phyloP scores from a whole-genome alignment of 2,113 vertebrate genomes.

The Petroica traversi region DNA sequence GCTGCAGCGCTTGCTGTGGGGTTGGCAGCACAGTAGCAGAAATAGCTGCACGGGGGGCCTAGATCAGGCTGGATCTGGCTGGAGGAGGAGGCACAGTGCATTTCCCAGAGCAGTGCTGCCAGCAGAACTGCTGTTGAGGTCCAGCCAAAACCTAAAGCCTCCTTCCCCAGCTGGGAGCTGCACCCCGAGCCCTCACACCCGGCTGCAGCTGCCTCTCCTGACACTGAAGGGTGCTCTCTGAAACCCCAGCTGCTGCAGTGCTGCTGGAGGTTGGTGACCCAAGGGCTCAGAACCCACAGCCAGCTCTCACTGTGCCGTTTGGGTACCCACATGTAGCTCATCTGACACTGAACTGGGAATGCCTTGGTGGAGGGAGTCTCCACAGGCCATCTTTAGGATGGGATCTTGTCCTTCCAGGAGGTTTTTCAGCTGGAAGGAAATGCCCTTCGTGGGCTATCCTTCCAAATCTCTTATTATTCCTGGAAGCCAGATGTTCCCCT shows the following conservation, averaged over 20 bases:
- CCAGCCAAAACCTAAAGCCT: constrained; percentile 1
- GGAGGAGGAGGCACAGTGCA: neutral
- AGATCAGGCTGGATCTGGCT: neutral
- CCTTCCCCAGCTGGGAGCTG: neutral
- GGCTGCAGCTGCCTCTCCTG: neutral
- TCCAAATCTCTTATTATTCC: neutral
- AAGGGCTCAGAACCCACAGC: neutral
- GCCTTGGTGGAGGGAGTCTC: neutral
- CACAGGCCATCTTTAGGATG: neutral
- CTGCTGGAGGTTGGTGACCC: neutral
- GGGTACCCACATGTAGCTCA: neutral
- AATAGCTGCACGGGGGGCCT: neutral
- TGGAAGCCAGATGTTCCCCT: neutral
- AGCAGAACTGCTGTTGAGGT: constrained; percentile 11
- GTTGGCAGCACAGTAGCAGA: constrained; percentile 24
- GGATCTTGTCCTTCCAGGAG: neutral
- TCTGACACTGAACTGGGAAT: rapidly evolving
- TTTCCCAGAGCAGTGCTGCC: constrained; percentile 7
- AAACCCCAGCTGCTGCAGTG: neutral
- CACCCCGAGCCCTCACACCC: neutral
- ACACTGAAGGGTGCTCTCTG: neutral
- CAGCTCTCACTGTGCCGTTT: neutral
- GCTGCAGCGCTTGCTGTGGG: neutral
- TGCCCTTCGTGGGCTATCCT: neutral
- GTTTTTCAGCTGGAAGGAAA: neutral